These are phyloP conservation scores for Nemurella pictetii DNA, from an alignment of 2,888 invertebrate genomes.

Conservation along the genomic window DNA sequence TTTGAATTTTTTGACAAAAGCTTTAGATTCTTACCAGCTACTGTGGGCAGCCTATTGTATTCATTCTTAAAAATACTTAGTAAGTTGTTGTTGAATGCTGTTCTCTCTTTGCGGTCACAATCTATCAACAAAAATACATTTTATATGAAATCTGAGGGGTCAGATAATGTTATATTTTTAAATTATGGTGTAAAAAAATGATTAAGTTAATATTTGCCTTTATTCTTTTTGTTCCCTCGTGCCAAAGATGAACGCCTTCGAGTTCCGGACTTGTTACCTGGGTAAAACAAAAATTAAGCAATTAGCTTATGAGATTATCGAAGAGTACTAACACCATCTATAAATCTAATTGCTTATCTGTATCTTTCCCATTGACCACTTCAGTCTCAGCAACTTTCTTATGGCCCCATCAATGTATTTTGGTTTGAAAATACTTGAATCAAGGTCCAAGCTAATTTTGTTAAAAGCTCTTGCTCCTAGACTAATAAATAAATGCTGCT, in stretches of 20 bases:
- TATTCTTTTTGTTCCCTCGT: conserved; percentile 46
- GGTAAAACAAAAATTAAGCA: background rate
- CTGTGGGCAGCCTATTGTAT: conserved; percentile 52
- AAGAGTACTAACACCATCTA: too few species aligned
- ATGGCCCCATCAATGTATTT: background rate
- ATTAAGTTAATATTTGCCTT: conserved; percentile 42
- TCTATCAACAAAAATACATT: conserved; percentile 49
- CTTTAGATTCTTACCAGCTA: conserved; percentile 22
- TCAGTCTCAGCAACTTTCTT: too few species aligned
- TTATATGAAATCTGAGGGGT: too few species aligned
- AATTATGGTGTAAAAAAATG: background rate
- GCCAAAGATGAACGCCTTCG: background rate
- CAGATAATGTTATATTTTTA: background rate
- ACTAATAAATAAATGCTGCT: too few species aligned
- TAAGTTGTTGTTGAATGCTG: conserved; percentile 80
- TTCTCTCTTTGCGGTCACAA: conserved; percentile 76
- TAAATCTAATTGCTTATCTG: too few species aligned
- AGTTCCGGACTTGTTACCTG: background rate
- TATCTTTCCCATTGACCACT: too few species aligned
- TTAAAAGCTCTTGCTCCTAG: too few species aligned
- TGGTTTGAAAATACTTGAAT: background rate
- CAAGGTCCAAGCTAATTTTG: background rate
- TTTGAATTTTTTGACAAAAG: too few species aligned
- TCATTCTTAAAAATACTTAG: conserved; percentile 85
- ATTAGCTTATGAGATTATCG: too few species aligned